Evolutionary conservation across 23 tunicate species (phyloP), one percentile per base, ranked within the genome.

Genomic region (Botrylloides violaceus): DNA sequence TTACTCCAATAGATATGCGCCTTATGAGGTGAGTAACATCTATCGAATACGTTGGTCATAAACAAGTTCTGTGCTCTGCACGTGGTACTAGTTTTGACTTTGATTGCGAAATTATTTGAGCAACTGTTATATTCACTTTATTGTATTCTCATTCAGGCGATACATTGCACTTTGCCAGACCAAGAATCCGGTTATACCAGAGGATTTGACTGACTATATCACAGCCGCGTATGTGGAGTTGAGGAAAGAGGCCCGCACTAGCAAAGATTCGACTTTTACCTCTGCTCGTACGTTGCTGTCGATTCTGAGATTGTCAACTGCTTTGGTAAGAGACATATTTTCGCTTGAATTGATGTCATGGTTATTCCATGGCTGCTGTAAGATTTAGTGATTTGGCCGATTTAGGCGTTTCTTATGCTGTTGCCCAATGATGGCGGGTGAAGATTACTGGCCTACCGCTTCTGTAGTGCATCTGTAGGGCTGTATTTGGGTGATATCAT

Each of bases 211-310:
- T 1, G 99, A 95, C 49, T 95, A 83, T 80, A 95, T 95, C 78
- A 84, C 92, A 2, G 88, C 95, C 22, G 99, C 99, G 20, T 95
- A 95, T 75, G 99, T 95, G 28, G 99, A 95, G 76, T 72, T 95
- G 28, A 75, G 99, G 29, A 95, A 95, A 62, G 99, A 95, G 55
- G 86, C 96, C 27, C 71, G 99, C 29, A 82, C 86, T 31, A 90
- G 97, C 50, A 68, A 83, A 31, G 97, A 90, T 71, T 73, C 97
- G 3, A 90, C 97, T 27, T 95, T 95, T 65, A 95, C 99, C 0
- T 86, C 96, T 1, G 99, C 99, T 36, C 80, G 99, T 24, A 95
- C 99, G 7, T 76, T 95, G 36, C 81, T 95, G 50, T 82, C 96
- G 19, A 86, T 93, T 49, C 63, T 93, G 29, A 81, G 98, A 0